A percentile compares a stretch with the other conserved stretches of the same genome.
Evolutionary conservation across 2,797 vertebrate species (phyloP).

Genomic region (Tragopan temminckii): DNA sequence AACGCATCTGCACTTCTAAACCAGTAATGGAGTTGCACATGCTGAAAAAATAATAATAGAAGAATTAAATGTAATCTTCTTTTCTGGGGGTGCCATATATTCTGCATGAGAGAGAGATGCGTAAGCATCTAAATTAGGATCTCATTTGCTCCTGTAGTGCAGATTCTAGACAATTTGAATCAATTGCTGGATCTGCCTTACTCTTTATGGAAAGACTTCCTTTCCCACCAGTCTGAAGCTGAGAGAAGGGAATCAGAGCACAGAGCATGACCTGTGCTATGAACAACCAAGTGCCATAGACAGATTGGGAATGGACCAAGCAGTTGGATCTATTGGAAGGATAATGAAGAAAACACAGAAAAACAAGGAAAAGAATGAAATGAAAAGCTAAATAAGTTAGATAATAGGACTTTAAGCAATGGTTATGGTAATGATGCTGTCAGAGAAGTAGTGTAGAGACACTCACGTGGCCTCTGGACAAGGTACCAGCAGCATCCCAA

Average conservation of each 20-base stretch:
- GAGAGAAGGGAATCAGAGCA: neutral
- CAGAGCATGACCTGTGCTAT: neutral
- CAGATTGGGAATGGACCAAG: accelerated
- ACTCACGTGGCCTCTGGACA: neutral
- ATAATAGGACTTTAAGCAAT: neutral
- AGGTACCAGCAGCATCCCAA: neutral
- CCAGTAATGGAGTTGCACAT: neutral
- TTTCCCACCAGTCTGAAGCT: accelerated
- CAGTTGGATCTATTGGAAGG: neutral
- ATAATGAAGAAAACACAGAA: neutral
- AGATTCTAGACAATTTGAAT: neutral
- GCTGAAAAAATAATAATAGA: neutral
- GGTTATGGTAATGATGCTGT: neutral
- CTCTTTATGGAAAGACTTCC: neutral
- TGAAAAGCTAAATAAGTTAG: neutral
- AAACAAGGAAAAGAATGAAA: neutral
- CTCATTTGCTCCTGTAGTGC: accelerated
- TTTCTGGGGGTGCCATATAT: neutral
- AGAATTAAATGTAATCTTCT: neutral
- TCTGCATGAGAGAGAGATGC: neutral
- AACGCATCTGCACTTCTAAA: neutral
- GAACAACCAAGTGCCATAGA: neutral
- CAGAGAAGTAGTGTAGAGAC: neutral
- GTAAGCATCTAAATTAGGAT: neutral
- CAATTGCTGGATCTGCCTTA: neutral